Evolutionary conservation across 1,140 invertebrate species (phyloP).

Genomic region (Heterodera schachtii): DNA sequence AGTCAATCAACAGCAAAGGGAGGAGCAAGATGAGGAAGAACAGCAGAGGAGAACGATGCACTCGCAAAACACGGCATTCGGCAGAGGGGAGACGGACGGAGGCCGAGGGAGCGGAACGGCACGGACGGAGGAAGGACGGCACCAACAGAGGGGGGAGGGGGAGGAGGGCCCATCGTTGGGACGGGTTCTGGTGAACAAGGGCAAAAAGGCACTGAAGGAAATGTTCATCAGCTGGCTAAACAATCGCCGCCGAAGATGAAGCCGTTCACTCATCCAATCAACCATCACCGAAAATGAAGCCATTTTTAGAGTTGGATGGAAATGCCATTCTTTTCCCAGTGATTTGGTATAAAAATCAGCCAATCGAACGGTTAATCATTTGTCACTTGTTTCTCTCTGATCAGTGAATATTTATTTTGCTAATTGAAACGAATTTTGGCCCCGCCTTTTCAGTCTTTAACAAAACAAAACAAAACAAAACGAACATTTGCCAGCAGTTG

Average conservation of each 20-base stretch:
- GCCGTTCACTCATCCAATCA: background rate
- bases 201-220: constrained; percentile 1
- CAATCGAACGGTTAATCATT: background rate
- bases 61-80: background rate
- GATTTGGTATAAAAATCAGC: background rate
- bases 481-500: background rate
- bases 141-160: background rate
- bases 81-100: background rate
- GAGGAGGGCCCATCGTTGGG: background rate
- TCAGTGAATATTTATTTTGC: background rate
- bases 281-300: background rate
- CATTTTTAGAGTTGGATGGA: background rate
- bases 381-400: background rate
- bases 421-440: too few species aligned
- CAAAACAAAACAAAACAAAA: background rate
- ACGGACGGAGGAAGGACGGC: background rate
- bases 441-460: background rate
- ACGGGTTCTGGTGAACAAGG: background rate
- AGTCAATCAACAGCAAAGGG: background rate
- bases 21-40: too few species aligned
- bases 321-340: background rate
- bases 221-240: constrained; percentile 8
- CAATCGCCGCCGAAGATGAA: background rate
- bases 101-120: background rate
- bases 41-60: background rate